Conservation (phyloP, 2,888 invertebrate genomes). For the Argyresthia goedartella region DNA sequence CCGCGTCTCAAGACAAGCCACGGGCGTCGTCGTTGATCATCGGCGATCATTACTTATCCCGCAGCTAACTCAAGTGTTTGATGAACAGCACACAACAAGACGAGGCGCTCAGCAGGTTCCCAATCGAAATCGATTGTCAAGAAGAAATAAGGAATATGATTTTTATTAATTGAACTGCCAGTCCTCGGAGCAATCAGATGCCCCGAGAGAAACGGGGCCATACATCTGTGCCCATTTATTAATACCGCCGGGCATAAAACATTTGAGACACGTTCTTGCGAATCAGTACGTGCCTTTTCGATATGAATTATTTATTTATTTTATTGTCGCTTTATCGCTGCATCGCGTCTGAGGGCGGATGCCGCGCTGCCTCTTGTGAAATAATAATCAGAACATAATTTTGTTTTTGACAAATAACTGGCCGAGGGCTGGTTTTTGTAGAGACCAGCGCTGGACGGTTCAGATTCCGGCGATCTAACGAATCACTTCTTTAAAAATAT, state of each 20-base stretch:
- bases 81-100: background rate
- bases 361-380: constrained; percentile 35
- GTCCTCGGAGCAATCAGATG: constrained; percentile 31
- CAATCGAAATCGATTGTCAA: constrained; percentile 6
- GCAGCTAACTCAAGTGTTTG: background rate
- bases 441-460: constrained; percentile 8
- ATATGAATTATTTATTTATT: constrained; percentile 67
- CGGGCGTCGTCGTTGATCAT: background rate
- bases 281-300: constrained; percentile 53
- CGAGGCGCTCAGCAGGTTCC: background rate
- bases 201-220: constrained; percentile 25
- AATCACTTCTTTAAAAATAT: too few species aligned
- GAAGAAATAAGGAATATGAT: constrained; percentile 39
- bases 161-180: constrained; percentile 55
- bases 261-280: constrained; percentile 68
- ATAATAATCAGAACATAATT: constrained; percentile 65
- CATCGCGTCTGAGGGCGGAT: constrained; percentile 38
- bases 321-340: constrained; percentile 66
- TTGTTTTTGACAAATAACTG: constrained; percentile 68
- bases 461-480: constrained; percentile 25
- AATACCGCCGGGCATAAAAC: constrained; percentile 58
- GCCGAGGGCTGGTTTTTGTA: constrained; percentile 42
- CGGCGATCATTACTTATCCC: background rate
- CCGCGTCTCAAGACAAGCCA: background rate
- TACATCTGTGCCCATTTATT: constrained; percentile 64